Evolutionary conservation across 2,797 vertebrate species (phyloP).

Genomic region (Protonibea diacanthus): DNA sequence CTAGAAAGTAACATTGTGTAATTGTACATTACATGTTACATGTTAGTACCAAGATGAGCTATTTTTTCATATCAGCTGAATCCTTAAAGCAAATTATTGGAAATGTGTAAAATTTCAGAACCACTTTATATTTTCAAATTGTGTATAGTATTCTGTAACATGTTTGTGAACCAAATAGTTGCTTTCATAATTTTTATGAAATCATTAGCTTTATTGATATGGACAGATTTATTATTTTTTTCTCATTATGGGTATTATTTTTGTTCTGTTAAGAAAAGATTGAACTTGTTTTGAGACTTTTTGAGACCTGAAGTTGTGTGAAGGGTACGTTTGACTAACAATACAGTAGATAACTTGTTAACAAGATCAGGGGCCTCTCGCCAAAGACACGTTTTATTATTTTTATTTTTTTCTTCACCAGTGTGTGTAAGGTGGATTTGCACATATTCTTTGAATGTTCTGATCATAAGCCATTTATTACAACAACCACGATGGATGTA

Average conservation of each 20-base stretch:
- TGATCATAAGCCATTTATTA: slow-evolving; percentile 78
- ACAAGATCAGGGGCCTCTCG: slow-evolving; percentile 67
- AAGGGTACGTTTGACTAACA: slow-evolving; percentile 68
- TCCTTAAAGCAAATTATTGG: slow-evolving; percentile 47
- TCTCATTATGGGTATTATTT: slow-evolving; percentile 54
- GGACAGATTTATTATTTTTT: slow-evolving; percentile 10
- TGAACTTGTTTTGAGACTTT: slow-evolving; percentile 44
- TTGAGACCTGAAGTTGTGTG: slow-evolving; percentile 45
- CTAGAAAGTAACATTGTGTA: slow-evolving; percentile 50
- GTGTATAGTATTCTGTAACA: slow-evolving; percentile 58
- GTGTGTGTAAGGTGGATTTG: slow-evolving; percentile 62
- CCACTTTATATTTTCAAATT: slow-evolving; percentile 73
- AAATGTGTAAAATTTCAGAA: slow-evolving; percentile 60
- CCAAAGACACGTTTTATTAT: slow-evolving; percentile 68
- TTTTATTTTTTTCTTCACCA: slow-evolving; percentile 32
- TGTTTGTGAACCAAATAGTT: slow-evolving; percentile 75
- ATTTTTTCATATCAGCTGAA: slow-evolving; percentile 67
- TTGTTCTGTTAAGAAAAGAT: slow-evolving; percentile 53
- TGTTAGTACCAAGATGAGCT: slow-evolving; percentile 55
- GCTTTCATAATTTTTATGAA: slow-evolving; percentile 59
- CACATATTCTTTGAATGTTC: slow-evolving; percentile 75
- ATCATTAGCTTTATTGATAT: slow-evolving; percentile 68
- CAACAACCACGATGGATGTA: slow-evolving; percentile 69
- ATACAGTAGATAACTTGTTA: slow-evolving; percentile 44
- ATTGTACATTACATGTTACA: too few species aligned